These are phyloP conservation scores for Venustoraphidia nigricollis DNA, from an alignment of 2,888 invertebrate genomes.

Conservation along the genomic window DNA sequence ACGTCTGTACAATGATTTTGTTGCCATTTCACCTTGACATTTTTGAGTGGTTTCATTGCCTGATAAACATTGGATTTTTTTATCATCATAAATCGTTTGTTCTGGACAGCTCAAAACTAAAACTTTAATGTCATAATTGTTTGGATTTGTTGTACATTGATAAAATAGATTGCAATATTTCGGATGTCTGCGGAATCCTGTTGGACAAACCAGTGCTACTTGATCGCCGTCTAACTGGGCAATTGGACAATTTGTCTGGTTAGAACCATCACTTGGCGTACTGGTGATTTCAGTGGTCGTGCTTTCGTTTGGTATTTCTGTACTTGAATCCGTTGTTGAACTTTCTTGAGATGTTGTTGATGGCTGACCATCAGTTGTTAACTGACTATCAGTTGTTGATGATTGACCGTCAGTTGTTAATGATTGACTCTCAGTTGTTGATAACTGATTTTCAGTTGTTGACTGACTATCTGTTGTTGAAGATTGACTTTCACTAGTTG, in stretches of 20 bases:
- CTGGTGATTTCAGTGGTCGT: slow-evolving; percentile 16
- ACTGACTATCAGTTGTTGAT: slow-evolving; percentile 5
- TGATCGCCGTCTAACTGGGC: slow-evolving; percentile 53
- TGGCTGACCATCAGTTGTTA: not conserved
- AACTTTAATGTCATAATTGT: slow-evolving; percentile 54
- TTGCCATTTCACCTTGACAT: slow-evolving; percentile 40
- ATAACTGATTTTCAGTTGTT: slow-evolving; percentile 12
- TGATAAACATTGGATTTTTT: slow-evolving; percentile 52
- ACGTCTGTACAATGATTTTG: slow-evolving; percentile 36
- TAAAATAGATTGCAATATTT: slow-evolving; percentile 73
- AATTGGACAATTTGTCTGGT: slow-evolving; percentile 24
- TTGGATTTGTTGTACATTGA: slow-evolving; percentile 55
- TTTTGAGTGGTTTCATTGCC: slow-evolving; percentile 38
- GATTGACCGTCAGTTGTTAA: slow-evolving; percentile 7
- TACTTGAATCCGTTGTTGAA: slow-evolving; percentile 4
- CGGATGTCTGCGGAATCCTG: slow-evolving; percentile 69
- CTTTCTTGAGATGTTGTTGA: slow-evolving; percentile 1
- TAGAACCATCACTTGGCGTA: slow-evolving; percentile 9
- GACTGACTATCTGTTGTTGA: slow-evolving; percentile 10
- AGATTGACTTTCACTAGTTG: slow-evolving; percentile 10
- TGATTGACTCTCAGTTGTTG: slow-evolving; percentile 13
- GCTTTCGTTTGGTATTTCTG: slow-evolving; percentile 8
- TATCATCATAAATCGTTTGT: slow-evolving; percentile 59
- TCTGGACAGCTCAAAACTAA: slow-evolving; percentile 62
- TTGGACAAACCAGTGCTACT: slow-evolving; percentile 59